Base-by-base conservation (phyloP, 2,888 invertebrate species). In the Busseola fusca region DNA sequence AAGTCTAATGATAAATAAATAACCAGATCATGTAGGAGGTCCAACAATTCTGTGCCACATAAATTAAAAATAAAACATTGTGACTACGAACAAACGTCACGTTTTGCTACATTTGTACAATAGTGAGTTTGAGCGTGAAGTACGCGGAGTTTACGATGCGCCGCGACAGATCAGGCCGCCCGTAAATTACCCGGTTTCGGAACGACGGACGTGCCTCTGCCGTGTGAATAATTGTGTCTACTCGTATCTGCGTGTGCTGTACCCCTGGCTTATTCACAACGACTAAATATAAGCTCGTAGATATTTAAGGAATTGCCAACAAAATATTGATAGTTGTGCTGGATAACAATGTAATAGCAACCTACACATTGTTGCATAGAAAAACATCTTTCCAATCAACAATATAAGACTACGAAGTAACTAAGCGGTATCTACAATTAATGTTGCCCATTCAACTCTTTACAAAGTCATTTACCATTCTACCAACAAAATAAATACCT, bases 101-200 rank as follows among this genome's bases (percentile, higher is more conserved):
- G 87, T 82, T 82, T 80, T 83, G 71, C 68, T 83, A 85, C 84
- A 85, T 77, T 86, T 82, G 81, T 82, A 80, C 83, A 85, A 85
- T 83, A 81, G 85, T 78, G 79, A 75, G 80, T 80, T 77, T 72
- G 76, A 78, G 80, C 82, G 82, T 83, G 77, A 77, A 83, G 79
- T 77, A 74, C 68, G 81, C 79, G 52, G 77, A 81, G 84, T 90
- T 90, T 89, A 90, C 88, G 91, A 87, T 77, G 81, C 74, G 84
- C 78, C 76, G 80, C 84, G 82, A 83, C 87, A 84, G 86, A 86
- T 81, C 79, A 85, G 82, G 74, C 78, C 77, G 77, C 72, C 87
- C 87, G 85, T 90, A 90, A 89, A 89, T 90, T 86, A 83, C 76
- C 80, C 80, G 81, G 82, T 77, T 82, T 76, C 78, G 77, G 78